These are phyloP conservation scores for Chromis chromis DNA, from an alignment of 2,797 vertebrate species.

Conservation along the genomic window DNA sequence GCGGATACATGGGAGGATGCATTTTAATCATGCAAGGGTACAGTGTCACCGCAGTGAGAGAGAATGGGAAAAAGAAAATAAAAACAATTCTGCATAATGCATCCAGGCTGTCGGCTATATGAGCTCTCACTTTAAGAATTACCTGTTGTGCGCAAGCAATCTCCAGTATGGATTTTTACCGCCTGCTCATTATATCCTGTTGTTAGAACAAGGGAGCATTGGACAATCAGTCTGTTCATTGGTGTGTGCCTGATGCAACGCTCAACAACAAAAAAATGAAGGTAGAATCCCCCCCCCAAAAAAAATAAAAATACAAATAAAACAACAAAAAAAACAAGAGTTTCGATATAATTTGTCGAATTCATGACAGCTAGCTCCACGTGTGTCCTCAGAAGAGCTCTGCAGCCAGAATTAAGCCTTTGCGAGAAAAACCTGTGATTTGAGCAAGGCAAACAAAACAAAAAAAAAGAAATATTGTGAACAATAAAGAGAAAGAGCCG, in stretches of 20 bases:
- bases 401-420: slow-evolving; percentile 22
- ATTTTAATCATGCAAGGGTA: slow-evolving; percentile 69
- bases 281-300: no score
- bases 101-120: slow-evolving; percentile 33
- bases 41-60: slow-evolving; percentile 29
- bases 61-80: slow-evolving; percentile 34
- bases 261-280: slow-evolving; percentile 19
- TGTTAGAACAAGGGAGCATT: slow-evolving; percentile 47
- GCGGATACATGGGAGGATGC: slow-evolving; percentile 64
- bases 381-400: slow-evolving; percentile 23
- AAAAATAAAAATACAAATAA: neutral
- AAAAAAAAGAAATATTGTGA: slow-evolving; percentile 23
- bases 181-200: slow-evolving; percentile 56
- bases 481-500: slow-evolving; percentile 48
- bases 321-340: neutral
- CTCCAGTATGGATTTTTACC: slow-evolving; percentile 59
- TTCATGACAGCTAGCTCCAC: slow-evolving; percentile 17
- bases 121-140: slow-evolving; percentile 41
- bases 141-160: slow-evolving; percentile 54
- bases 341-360: slow-evolving; percentile 17
- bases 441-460: slow-evolving; percentile 29
- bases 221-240: slow-evolving; percentile 45
- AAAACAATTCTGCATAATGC: slow-evolving; percentile 53
- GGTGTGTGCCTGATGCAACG: slow-evolving; percentile 20
- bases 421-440: slow-evolving; percentile 21